Evolutionary conservation across 2,888 invertebrate species (phyloP).

Genomic region (Rotaria socialis): DNA sequence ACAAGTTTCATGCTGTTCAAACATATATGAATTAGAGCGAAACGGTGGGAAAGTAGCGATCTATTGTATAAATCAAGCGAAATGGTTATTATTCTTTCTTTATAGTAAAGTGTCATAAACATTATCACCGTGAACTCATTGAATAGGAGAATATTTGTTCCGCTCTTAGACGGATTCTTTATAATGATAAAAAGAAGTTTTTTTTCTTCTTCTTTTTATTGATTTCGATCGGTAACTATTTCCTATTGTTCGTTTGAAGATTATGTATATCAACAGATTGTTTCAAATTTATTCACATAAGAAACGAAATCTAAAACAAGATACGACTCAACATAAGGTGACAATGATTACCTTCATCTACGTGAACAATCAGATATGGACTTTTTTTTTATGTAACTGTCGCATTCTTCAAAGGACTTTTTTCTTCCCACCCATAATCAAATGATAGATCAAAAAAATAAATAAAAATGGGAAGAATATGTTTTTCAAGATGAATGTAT

Average conservation of each 20-base stretch:
- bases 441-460: not conserved
- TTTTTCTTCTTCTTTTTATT: not conserved
- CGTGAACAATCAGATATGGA: not conserved
- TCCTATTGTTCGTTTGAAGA: not conserved
- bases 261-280: not conserved
- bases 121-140: conserved; percentile 1
- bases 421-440: not conserved
- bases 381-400: not conserved
- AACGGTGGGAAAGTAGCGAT: conserved; percentile 10
- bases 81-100: conserved; percentile 25
- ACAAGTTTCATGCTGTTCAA: conserved; percentile 23
- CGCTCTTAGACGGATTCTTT: not conserved
- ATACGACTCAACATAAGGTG: not conserved
- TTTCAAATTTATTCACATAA: not conserved
- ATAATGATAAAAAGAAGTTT: too few species aligned
- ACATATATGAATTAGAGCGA: not conserved
- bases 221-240: not conserved
- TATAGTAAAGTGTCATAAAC: conserved; percentile 26
- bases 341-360: conserved; percentile 6
- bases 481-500: not conserved
- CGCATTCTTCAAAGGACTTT: not conserved
- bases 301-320: conserved; percentile 7
- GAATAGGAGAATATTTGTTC: not conserved
- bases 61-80: conserved; percentile 25
- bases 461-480: not conserved